A percentile compares a stretch with the other conserved stretches of the same genome.
These are phyloP conservation scores for Rhodinocichla rosea DNA, from an alignment of 2,113 vertebrate species.

Conservation along the genomic window DNA sequence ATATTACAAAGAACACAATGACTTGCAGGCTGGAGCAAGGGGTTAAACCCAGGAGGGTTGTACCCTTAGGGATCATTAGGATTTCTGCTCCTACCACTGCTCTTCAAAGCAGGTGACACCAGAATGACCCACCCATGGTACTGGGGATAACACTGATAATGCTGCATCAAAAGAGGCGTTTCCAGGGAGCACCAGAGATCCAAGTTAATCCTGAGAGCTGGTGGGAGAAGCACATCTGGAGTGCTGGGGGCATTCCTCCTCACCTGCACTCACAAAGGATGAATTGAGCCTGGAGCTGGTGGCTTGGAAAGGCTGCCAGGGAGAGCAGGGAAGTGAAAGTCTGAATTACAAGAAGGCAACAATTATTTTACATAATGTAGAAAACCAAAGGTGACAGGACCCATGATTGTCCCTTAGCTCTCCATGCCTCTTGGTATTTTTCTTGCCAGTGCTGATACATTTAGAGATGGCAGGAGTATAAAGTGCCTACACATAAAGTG, in stretches of 20 bases:
- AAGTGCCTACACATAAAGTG: neutral
- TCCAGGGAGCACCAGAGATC: neutral
- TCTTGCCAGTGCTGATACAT: neutral
- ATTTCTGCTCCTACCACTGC: neutral
- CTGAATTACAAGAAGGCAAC: neutral
- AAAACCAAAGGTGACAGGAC: neutral
- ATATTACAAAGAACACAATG: neutral
- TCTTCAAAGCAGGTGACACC: neutral
- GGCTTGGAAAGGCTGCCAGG: neutral
- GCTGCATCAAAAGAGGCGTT: neutral
- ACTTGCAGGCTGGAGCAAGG: neutral
- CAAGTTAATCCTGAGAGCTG: neutral
- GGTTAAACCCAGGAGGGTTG: neutral
- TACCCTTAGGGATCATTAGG: neutral
- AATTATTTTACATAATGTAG: neutral
- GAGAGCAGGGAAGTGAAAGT: neutral
- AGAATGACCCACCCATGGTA: neutral
- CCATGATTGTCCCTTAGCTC: neutral
- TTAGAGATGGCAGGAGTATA: neutral
- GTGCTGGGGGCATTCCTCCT: neutral
- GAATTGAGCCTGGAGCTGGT: neutral
- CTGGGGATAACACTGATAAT: rapidly evolving
- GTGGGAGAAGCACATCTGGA: neutral
- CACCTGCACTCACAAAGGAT: neutral
- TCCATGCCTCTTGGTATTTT: neutral